phyloP scores from a whole-genome alignment of 1,140 invertebrate genomes.

The Riptortus pedestris region DNA sequence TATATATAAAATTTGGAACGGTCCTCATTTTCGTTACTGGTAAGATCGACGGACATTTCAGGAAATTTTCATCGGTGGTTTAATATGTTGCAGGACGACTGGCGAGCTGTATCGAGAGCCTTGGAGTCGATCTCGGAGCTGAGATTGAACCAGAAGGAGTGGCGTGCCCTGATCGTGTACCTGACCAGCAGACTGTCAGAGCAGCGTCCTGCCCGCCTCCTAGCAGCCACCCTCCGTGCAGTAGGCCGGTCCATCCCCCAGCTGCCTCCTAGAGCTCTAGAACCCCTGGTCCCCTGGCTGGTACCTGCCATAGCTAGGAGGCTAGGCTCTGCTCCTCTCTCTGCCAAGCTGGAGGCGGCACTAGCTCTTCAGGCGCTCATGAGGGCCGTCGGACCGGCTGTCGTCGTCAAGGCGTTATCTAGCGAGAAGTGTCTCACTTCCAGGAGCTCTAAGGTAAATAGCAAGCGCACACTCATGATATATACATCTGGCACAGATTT shows the following conservation, averaged over 20 bases:
- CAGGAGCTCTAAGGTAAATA: slow-evolving; percentile 32
- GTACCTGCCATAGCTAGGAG: slow-evolving; percentile 29
- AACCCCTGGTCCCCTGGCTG: slow-evolving; percentile 21
- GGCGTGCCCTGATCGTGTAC: slow-evolving; percentile 24
- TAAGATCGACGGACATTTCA: background rate
- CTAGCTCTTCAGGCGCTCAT: slow-evolving; percentile 30
- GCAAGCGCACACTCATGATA: background rate
- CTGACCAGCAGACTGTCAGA: slow-evolving; percentile 19
- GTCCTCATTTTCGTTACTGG: background rate
- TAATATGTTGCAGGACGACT: slow-evolving; percentile 31
- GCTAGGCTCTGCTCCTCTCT: slow-evolving; percentile 24
- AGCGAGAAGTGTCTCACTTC: slow-evolving; percentile 30
- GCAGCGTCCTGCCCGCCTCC: slow-evolving; percentile 18
- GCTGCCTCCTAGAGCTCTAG: slow-evolving; percentile 5
- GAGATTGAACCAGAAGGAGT: slow-evolving; percentile 27
- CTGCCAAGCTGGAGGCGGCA: slow-evolving; percentile 30
- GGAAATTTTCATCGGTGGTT: no score
- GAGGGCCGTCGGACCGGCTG: slow-evolving; percentile 26
- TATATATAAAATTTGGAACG: background rate
- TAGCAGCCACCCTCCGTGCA: slow-evolving; percentile 20
- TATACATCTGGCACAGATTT: no score
- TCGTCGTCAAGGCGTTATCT: slow-evolving; percentile 29
- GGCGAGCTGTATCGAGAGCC: slow-evolving; percentile 25
- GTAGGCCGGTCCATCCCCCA: background rate
- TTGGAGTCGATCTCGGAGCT: slow-evolving; percentile 26